Evolutionary conservation across 2,113 vertebrate species (phyloP).

Genomic region (Chiloscyllium plagiosum): DNA sequence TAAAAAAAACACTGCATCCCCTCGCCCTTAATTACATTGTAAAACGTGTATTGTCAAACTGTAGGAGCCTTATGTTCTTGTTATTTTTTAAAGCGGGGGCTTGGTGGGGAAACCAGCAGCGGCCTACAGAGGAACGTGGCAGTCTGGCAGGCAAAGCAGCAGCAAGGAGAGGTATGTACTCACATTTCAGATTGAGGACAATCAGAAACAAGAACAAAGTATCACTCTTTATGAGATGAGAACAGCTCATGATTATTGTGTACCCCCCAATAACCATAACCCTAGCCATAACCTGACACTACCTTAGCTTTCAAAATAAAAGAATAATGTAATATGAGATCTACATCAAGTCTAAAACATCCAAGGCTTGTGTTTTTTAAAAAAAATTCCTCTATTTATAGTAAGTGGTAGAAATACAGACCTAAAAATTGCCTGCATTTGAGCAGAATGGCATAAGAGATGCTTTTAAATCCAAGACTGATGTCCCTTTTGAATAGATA

Average conservation of each 20-base stretch:
- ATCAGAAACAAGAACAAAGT: neutral
- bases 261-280: neutral
- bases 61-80: slow-evolving; percentile 32
- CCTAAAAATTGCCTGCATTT: neutral
- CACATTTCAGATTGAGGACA: slow-evolving; percentile 2
- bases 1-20: neutral
- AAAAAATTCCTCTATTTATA: neutral
- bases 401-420: neutral
- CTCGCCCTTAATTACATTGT: neutral
- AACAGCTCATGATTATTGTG: neutral
- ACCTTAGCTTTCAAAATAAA: neutral
- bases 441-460: neutral
- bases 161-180: slow-evolving; percentile 36
- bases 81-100: slow-evolving; percentile 38
- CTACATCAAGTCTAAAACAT: neutral
- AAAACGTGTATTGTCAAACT: slow-evolving; percentile 30
- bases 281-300: neutral
- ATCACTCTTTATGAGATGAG: neutral
- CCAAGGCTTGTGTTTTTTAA: neutral
- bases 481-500: neutral
- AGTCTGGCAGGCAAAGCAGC: slow-evolving; percentile 27
- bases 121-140: slow-evolving; percentile 29
- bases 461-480: neutral
- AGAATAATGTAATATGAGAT: neutral
- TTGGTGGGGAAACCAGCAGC: slow-evolving; percentile 37